Evolutionary conservation across 30 jellyfish, hydroid and myxozoan genomes (phyloP).

Genomic region (Cassiopea andromeda): DNA sequence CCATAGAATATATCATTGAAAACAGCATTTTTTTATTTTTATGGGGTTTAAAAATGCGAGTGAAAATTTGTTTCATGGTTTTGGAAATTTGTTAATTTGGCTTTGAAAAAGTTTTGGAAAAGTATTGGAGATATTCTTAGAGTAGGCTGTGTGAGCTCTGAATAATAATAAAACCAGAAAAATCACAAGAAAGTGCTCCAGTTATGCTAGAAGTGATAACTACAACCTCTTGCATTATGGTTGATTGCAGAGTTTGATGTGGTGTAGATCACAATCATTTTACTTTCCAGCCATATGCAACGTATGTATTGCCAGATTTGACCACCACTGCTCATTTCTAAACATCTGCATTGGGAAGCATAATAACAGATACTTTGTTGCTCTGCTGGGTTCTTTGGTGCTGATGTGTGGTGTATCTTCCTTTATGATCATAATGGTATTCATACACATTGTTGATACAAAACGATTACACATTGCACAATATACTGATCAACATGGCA

Average conservation of each 20-base stretch:
- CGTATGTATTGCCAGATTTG: constrained; percentile 87
- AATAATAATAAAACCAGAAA: no score
- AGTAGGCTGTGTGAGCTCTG: no score
- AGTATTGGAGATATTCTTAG: no score
- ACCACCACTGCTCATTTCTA: constrained; percentile 96
- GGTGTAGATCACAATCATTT: neutral
- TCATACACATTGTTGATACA: constrained; percentile 60
- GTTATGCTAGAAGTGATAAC: no score
- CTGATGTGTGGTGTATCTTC: constrained; percentile 72
- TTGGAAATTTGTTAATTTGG: no score
- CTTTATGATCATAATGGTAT: constrained; percentile 80
- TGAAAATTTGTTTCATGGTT: no score
- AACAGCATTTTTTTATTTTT: no score
- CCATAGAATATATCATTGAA: no score
- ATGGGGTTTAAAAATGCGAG: no score
- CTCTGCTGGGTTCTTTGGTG: constrained; percentile 74
- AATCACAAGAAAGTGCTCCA: no score
- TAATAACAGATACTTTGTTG: constrained; percentile 74
- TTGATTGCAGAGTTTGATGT: neutral
- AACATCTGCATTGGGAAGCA: constrained; percentile 84
- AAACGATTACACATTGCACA: constrained; percentile 64
- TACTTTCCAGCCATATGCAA: constrained; percentile 76
- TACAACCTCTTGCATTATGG: neutral
- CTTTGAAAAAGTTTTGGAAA: no score
- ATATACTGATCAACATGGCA: constrained; percentile 75